Evolutionary conservation across 2,888 invertebrate species (phyloP), one percentile per base, ranked within the genome.

Genomic region (Chrysodeixis includens): DNA sequence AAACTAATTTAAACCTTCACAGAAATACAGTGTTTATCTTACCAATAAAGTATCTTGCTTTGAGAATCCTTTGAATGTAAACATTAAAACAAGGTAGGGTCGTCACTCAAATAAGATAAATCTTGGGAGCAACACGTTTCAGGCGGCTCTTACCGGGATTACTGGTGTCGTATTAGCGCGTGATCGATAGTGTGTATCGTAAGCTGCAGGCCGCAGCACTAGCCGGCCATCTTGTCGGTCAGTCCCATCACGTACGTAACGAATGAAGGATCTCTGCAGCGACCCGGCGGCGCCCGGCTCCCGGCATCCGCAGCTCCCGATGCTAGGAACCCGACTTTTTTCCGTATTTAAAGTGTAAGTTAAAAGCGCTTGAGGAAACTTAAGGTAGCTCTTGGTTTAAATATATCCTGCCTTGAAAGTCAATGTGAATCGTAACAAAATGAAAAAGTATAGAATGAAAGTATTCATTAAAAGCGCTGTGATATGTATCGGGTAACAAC

Each of bases 181-280:
- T 89, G 88, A 91, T 90, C 87, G 87, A 88, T 88, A 85, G 85
- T 79, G 67, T 69, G 64, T 76, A 74, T 81, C 76, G 74, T 69
- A 64, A 58, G 67, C 68, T 77, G 80, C 74, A 78, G 71, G 78
- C 82, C 76, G 75, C 86, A 82, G 72, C 86, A 86, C 85, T 85
- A 83, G 76, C 68, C 61, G 56, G 72, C 78, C 74, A 70, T 69
- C 79, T 78, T 81, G 74, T 71, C 74, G 78, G 80, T 71, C 70
- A 90, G 86, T 87, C 90, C 69, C 71, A 83, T 86, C 91, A 91
- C 90, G 91, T 89, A 79, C 86, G 80, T 73, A 79, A 83, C 83
- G 84, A 85, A 85, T 88, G 89, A 88, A 88, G 89, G 88, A 89
- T 89, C 88, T 86, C 81, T 77, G 78, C 83, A 82, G 81, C 82